Conservation (phyloP, 2,888 invertebrate species). For the Agrenia bidenticulata region DNA sequence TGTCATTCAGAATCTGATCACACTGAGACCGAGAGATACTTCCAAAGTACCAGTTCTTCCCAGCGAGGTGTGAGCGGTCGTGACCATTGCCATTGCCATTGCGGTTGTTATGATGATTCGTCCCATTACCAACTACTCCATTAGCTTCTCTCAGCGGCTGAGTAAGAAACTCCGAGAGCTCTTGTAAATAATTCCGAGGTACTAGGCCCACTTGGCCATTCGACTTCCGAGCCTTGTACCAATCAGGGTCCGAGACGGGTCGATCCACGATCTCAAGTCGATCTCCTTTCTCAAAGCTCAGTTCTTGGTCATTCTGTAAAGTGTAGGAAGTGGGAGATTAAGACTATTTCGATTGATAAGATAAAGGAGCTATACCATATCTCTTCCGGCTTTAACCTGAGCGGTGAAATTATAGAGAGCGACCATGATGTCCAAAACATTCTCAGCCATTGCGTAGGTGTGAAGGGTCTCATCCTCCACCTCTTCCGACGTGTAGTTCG, state of each 20-base stretch:
- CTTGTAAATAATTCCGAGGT: slow-evolving; percentile 91
- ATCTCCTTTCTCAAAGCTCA: slow-evolving; percentile 96
- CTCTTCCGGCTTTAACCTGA: slow-evolving; percentile 47
- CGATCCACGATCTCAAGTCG: slow-evolving; percentile 93
- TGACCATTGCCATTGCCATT: slow-evolving; percentile 43
- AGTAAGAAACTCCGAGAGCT: slow-evolving; percentile 80
- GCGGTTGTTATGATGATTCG: slow-evolving; percentile 41
- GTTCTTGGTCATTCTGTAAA: slow-evolving; percentile 84
- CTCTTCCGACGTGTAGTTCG: slow-evolving; percentile 90
- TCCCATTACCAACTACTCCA: slow-evolving; percentile 39
- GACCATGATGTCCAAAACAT: slow-evolving; percentile 92
- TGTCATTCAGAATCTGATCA: slow-evolving; percentile 90
- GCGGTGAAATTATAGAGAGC: slow-evolving; percentile 84
- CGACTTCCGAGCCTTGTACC: slow-evolving; percentile 94
- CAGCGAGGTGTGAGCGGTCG: slow-evolving; percentile 70
- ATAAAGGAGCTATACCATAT: slow-evolving; percentile 27
- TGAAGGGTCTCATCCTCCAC: slow-evolving; percentile 78
- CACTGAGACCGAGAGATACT: slow-evolving; percentile 93
- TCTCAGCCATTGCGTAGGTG: slow-evolving; percentile 91
- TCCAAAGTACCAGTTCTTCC: slow-evolving; percentile 97
- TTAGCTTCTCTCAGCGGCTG: slow-evolving; percentile 68
- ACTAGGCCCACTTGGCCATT: slow-evolving; percentile 88
- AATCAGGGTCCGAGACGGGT: slow-evolving; percentile 96
- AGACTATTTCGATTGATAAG: not conserved
- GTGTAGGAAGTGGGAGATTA: slow-evolving; percentile 8